phyloP scores from a whole-genome alignment of 2,797 vertebrate species.

The Aotus griseimembra region DNA sequence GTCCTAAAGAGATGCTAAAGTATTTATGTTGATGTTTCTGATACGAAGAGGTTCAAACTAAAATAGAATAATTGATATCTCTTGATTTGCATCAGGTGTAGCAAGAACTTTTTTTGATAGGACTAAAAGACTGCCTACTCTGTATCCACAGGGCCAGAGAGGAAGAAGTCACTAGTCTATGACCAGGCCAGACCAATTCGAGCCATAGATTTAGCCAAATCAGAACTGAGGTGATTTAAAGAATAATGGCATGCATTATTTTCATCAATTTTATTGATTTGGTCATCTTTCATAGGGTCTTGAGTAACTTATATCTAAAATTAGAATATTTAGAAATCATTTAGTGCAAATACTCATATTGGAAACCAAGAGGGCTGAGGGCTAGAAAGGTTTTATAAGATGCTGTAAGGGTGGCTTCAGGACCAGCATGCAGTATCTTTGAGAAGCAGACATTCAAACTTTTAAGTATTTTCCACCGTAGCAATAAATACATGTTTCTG shows the following conservation, averaged over 20 bases:
- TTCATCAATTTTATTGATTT: not conserved
- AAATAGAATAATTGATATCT: not conserved
- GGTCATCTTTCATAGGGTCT: not conserved
- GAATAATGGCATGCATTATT: not conserved
- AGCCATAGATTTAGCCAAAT: not conserved
- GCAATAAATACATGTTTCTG: constrained; percentile 71
- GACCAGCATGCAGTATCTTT: not conserved
- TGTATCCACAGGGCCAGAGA: not conserved
- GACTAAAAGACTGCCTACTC: not conserved
- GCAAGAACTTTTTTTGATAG: not conserved
- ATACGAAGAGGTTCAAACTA: not conserved
- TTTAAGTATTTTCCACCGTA: constrained; percentile 46
- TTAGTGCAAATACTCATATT: not conserved
- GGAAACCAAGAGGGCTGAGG: not conserved
- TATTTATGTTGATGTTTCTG: not conserved
- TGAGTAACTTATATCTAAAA: not conserved
- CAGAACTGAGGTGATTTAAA: not conserved
- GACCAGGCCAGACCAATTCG: not conserved
- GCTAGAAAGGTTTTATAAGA: not conserved
- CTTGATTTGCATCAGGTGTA: not conserved
- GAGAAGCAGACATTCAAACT: not conserved
- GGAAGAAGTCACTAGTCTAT: not conserved
- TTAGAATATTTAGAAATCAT: not conserved
- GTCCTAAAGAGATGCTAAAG: not conserved
- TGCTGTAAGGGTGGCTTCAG: not conserved